Conservation (phyloP, 2,113 vertebrate genomes). For the Hemicordylus capensis region DNA sequence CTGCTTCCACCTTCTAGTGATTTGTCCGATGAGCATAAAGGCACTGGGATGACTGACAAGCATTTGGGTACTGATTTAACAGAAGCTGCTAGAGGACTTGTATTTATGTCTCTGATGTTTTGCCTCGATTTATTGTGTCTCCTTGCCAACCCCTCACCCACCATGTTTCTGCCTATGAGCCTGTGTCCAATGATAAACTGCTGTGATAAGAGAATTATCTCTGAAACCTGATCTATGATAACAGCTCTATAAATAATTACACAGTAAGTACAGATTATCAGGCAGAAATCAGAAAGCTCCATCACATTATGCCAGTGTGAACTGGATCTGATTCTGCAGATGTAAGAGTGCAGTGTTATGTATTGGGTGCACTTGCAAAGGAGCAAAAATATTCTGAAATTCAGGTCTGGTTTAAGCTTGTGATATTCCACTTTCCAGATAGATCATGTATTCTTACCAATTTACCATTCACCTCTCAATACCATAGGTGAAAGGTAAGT, state of each 20-base stretch:
- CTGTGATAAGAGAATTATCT: neutral
- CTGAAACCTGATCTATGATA: neutral
- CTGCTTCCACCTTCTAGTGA: neutral
- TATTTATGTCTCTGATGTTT: neutral
- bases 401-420: neutral
- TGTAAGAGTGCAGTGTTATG: neutral
- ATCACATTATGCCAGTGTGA: neutral
- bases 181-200: neutral
- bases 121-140: neutral
- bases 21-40: neutral
- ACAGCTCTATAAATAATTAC: neutral
- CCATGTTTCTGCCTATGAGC: neutral
- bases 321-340: neutral
- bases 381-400: neutral
- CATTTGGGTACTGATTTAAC: neutral
- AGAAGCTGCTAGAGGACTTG: neutral
- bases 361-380: neutral
- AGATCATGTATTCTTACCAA: slow-evolving; percentile 16
- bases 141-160: neutral
- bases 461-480: neutral
- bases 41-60: neutral
- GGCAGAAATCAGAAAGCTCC: neutral
- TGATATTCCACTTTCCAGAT: neutral
- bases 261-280: neutral
- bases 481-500: slow-evolving; percentile 17